Percentiles rank a stretch among this genome's conserved stretches.
Evolutionary conservation across 2,113 vertebrate genomes (phyloP).

Genomic region (Nycticebus coucang): DNA sequence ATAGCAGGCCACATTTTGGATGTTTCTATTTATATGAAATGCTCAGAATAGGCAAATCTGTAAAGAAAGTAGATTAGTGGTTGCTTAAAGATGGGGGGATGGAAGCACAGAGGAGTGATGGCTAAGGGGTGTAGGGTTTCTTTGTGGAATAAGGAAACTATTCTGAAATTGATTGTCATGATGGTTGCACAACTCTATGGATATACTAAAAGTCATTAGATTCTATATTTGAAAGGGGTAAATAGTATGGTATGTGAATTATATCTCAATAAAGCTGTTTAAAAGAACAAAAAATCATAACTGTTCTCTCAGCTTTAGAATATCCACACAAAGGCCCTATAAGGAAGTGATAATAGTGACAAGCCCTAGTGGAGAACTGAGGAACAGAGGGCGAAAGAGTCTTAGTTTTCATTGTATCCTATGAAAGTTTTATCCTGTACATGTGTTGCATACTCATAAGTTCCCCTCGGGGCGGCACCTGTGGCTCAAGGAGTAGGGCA

Average conservation of each 20-base stretch:
- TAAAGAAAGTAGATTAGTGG: neutral
- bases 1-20: neutral
- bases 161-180: neutral
- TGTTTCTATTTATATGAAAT: constrained; percentile 15
- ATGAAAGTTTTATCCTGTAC: neutral
- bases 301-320: neutral
- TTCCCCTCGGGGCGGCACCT: neutral
- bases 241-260: constrained; percentile 7
- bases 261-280: constrained; percentile 24
- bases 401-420: constrained; percentile 17
- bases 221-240: neutral
- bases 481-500: no score
- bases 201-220: neutral
- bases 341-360: neutral
- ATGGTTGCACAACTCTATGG: neutral
- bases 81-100: neutral
- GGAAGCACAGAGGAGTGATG: neutral
- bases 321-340: neutral
- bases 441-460: neutral
- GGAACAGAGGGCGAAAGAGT: neutral
- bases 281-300: neutral
- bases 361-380: neutral
- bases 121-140: neutral
- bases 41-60: constrained; percentile 16
- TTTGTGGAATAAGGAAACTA: constrained; percentile 13